Evolutionary conservation across 1,140 invertebrate species (phyloP).

Genomic region (Vanessa tameamea): DNA sequence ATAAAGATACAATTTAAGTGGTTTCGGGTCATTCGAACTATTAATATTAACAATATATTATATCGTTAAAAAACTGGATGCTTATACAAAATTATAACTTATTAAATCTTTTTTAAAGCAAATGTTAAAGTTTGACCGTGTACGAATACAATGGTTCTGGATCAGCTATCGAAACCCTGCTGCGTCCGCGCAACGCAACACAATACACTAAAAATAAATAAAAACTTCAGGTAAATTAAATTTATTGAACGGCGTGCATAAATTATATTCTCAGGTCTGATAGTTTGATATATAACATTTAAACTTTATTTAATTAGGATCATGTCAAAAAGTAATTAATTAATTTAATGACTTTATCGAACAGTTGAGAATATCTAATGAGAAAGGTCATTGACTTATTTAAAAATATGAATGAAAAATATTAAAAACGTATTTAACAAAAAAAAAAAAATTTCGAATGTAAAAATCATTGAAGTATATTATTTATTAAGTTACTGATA

Average conservation of each 20-base stretch:
- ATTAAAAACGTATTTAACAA: not conserved
- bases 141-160: constrained; percentile 64
- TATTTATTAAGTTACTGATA: no score
- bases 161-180: constrained; percentile 57
- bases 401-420: not conserved
- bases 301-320: constrained; percentile 1
- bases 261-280: constrained; percentile 8
- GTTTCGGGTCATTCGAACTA: no score
- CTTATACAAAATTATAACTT: not conserved
- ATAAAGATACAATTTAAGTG: no score
- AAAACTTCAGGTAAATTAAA: constrained; percentile 75
- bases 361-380: not conserved
- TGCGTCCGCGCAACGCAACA: constrained; percentile 54
- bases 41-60: no score
- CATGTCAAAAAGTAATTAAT: not conserved
- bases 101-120: constrained; percentile 39
- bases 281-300: not conserved
- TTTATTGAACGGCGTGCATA: constrained; percentile 55
- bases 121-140: constrained; percentile 49
- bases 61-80: no score
- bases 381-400: no score
- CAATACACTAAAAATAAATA: constrained; percentile 69
- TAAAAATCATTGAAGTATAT: no score
- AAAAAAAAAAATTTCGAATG: not conserved
- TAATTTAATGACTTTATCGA: not conserved